Evolutionary conservation across 2,888 invertebrate species (phyloP).

Genomic region (Stegana nigrithorax): DNA sequence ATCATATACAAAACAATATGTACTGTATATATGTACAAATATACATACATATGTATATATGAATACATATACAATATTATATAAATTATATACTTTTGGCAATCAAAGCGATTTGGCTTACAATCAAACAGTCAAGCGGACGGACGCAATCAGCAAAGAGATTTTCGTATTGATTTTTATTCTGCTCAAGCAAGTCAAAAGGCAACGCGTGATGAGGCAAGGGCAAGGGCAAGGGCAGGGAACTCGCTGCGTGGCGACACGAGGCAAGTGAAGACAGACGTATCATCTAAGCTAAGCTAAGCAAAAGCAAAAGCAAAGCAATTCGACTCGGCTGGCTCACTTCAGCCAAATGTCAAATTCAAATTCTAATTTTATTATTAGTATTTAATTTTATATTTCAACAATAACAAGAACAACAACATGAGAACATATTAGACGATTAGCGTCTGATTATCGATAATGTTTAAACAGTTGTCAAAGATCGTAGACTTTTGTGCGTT

Average conservation of each 20-base stretch:
- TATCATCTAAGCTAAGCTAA: too few relatives aligned
- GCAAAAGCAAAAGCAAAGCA: too few relatives aligned
- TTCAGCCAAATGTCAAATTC: too few relatives aligned
- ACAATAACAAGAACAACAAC: too few relatives aligned
- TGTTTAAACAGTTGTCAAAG: conserved; percentile 23
- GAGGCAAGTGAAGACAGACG: too few relatives aligned
- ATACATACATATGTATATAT: neutral
- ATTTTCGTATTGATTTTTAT: conserved; percentile 20
- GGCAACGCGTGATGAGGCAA: too few relatives aligned
- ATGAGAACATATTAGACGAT: neutral
- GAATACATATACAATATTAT: neutral
- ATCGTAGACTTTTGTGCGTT: neutral
- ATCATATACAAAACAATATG: too few relatives aligned
- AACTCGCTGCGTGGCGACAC: neutral
- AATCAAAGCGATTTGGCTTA: neutral
- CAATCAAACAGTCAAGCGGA: neutral
- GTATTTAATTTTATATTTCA: neutral
- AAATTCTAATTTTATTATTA: neutral
- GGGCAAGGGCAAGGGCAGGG: too few relatives aligned
- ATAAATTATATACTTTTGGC: neutral
- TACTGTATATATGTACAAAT: too few relatives aligned
- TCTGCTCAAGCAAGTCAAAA: too few relatives aligned
- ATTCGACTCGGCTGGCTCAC: too few relatives aligned
- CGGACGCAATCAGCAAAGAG: too few relatives aligned
- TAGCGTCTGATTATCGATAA: conserved; percentile 14